Evolutionary conservation across 2,113 vertebrate species (phyloP).

Genomic region (Physeter macrocephalus): DNA sequence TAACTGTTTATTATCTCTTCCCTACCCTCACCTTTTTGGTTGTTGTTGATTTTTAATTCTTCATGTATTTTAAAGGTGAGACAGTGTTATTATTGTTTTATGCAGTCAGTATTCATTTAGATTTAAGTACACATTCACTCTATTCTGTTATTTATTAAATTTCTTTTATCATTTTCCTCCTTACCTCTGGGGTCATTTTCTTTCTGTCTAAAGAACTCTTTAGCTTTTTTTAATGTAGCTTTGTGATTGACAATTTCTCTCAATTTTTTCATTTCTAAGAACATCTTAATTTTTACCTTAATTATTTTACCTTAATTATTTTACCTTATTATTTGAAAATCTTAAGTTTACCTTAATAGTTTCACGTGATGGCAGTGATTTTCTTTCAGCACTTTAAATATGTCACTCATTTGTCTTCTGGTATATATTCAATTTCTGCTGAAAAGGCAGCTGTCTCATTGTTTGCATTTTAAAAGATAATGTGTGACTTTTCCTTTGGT

Average conservation of each 20-base stretch:
- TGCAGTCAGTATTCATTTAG: not conserved
- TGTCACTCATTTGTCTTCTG: not conserved
- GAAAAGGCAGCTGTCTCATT: not conserved
- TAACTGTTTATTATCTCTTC: not conserved
- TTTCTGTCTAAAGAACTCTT: not conserved
- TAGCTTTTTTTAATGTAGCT: not conserved
- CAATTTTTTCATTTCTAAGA: not conserved
- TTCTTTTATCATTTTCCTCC: not conserved
- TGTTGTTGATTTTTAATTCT: not conserved
- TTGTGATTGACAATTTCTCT: not conserved
- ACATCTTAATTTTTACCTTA: not conserved
- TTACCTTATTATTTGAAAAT: not conserved
- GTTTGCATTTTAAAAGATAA: not conserved
- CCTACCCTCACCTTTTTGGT: not conserved
- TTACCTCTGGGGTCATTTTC: not conserved
- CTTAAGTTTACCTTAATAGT: not conserved
- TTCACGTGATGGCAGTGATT: not conserved
- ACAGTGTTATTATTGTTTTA: not conserved
- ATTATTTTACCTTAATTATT: not conserved
- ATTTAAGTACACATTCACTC: not conserved
- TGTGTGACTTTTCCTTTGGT: not conserved
- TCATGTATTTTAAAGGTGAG: not conserved
- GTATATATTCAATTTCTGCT: not conserved
- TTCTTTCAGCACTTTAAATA: constrained; percentile 11
- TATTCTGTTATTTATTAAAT: not conserved